A percentile compares a stretch with the other conserved stretches of the same genome.
These are phyloP conservation scores for Dicrurus megarhynchus DNA, from an alignment of 2,113 vertebrate genomes.

Conservation along the genomic window DNA sequence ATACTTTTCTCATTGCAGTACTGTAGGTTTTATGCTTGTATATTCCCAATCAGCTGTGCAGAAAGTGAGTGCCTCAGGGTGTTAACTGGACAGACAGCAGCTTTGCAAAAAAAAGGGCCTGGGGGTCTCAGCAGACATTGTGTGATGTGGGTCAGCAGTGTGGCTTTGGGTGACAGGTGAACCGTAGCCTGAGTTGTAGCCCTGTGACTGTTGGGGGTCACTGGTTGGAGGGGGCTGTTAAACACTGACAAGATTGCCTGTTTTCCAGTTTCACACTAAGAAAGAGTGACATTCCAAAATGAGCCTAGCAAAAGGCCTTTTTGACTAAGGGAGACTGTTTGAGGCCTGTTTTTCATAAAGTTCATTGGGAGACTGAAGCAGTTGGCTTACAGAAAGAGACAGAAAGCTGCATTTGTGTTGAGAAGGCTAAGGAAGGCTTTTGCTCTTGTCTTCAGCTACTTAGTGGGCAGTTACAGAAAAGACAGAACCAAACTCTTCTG, in stretches of 20 bases:
- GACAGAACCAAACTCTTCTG: neutral
- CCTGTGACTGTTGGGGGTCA: neutral
- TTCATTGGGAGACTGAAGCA: neutral
- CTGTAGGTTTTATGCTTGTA: neutral
- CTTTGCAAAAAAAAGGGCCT: neutral
- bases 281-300: neutral
- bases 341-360: neutral
- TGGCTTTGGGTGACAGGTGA: neutral
- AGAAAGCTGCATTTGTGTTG: neutral
- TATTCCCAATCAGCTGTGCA: neutral
- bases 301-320: neutral
- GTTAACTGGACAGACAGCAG: neutral
- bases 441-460: neutral
- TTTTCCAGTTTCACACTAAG: neutral
- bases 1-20: neutral
- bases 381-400: neutral
- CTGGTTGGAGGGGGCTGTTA: neutral
- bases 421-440: neutral
- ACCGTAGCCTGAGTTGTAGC: neutral
- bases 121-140: accelerated
- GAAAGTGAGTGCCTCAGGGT: neutral
- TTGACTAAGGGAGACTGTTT: neutral
- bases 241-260: neutral
- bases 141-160: neutral
- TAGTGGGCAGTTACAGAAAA: neutral